Conservation (phyloP, 2,797 vertebrate genomes). For the Acanthis flammea region DNA sequence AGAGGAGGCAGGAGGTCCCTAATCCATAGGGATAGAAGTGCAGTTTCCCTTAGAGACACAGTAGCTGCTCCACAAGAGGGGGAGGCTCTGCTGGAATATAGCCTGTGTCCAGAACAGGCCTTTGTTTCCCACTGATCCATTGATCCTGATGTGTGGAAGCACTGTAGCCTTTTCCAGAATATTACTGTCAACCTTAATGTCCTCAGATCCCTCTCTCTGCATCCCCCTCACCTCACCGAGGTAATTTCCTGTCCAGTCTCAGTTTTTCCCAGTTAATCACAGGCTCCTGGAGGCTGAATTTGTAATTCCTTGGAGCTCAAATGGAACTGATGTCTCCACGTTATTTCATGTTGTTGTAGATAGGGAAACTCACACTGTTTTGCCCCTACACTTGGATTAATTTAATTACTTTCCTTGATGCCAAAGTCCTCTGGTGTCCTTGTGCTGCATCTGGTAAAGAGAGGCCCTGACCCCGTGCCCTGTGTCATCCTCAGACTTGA, state of each 20-base stretch:
- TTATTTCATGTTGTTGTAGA: neutral
- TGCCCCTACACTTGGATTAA: neutral
- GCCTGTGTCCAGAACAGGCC: neutral
- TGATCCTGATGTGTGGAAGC: neutral
- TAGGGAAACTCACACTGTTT: neutral
- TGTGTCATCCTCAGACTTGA: neutral
- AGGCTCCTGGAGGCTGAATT: neutral
- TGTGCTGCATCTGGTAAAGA: neutral
- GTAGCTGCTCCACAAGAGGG: neutral
- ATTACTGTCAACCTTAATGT: neutral
- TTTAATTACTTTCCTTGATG: neutral
- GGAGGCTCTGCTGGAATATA: neutral
- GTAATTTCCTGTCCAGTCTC: neutral
- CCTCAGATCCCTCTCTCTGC: neutral
- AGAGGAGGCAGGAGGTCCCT: neutral
- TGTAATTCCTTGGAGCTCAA: neutral
- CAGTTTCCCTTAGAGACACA: neutral
- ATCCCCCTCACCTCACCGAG: neutral
- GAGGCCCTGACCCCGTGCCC: neutral
- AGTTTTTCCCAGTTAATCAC: neutral
- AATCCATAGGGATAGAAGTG: neutral
- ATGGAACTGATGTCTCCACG: neutral
- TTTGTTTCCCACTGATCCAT: neutral
- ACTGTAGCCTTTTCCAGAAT: neutral
- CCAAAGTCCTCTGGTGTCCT: neutral